Evolutionary conservation across 2,113 vertebrate species (phyloP).

Genomic region (Myotis yumanensis): DNA sequence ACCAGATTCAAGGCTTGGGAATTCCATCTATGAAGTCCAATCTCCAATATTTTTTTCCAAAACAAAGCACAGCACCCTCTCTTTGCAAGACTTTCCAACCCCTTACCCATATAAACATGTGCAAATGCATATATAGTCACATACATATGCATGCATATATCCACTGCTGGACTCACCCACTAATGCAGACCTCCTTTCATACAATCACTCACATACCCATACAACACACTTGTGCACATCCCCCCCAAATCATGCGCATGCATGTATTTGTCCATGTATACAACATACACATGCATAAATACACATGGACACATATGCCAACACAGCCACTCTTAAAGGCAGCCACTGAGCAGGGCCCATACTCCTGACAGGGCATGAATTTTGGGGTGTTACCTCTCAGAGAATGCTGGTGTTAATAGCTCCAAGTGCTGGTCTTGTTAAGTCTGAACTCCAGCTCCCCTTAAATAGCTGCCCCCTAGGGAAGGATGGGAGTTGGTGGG

Average conservation of each 20-base stretch:
- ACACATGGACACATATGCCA: neutral
- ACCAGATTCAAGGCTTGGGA: neutral
- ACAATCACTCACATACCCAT: neutral
- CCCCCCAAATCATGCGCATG: rapidly evolving
- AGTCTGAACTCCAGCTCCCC: neutral
- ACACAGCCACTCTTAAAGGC: neutral
- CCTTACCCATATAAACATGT: neutral
- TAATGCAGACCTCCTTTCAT: neutral
- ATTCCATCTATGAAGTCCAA: neutral
- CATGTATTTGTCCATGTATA: neutral
- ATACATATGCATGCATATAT: rapidly evolving
- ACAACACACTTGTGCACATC: neutral
- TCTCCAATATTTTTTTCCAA: neutral
- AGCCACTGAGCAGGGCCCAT: neutral
- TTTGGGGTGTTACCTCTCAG: neutral
- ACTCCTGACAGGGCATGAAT: neutral
- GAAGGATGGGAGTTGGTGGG: neutral
- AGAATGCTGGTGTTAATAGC: neutral
- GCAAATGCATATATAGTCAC: rapidly evolving
- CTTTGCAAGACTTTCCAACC: neutral
- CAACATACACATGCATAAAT: neutral
- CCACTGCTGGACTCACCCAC: neutral
- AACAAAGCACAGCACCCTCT: neutral
- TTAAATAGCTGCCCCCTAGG: neutral
- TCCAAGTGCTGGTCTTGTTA: neutral